Evolutionary conservation across 1,140 invertebrate species (phyloP).

Genomic region (Drosophila santomea): DNA sequence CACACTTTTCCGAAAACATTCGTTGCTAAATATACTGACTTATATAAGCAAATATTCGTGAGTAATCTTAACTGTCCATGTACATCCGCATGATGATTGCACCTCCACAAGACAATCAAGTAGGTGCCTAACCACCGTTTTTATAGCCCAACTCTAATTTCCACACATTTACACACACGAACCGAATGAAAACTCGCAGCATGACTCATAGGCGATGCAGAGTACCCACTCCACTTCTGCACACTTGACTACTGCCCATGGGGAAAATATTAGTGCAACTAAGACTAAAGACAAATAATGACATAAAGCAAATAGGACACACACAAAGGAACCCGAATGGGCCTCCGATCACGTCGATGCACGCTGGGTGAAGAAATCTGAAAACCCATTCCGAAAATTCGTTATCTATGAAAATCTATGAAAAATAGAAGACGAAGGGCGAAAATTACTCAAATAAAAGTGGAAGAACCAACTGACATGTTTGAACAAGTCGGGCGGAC

Average conservation of each 20-base stretch:
- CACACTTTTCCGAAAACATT: too few species aligned
- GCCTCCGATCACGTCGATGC: constrained; percentile 52
- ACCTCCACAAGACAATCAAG: constrained; percentile 36
- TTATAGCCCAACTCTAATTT: constrained; percentile 60
- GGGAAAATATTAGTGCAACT: constrained; percentile 77
- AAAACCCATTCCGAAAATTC: constrained; percentile 49
- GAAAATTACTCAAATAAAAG: constrained; percentile 77
- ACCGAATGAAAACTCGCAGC: constrained; percentile 36
- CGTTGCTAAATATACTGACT: too few species aligned
- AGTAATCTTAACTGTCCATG: constrained; percentile 13
- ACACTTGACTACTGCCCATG: constrained; percentile 69
- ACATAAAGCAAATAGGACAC: constrained; percentile 64
- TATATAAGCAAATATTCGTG: not conserved
- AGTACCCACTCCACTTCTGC: constrained; percentile 14
- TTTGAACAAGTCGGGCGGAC: constrained; percentile 62
- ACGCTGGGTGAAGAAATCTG: constrained; percentile 46
- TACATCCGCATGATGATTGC: constrained; percentile 18
- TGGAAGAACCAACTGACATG: constrained; percentile 60
- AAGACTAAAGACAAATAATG: constrained; percentile 76
- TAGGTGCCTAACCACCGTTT: constrained; percentile 47
- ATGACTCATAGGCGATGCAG: constrained; percentile 62
- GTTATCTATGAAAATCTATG: constrained; percentile 68
- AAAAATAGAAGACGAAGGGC: constrained; percentile 46
- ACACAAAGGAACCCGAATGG: constrained; percentile 16
- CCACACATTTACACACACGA: constrained; percentile 57